A percentile compares a stretch with the other conserved stretches of the same genome.
Evolutionary conservation across 2,113 vertebrate species (phyloP).

Genomic region (Catharus minimus): DNA sequence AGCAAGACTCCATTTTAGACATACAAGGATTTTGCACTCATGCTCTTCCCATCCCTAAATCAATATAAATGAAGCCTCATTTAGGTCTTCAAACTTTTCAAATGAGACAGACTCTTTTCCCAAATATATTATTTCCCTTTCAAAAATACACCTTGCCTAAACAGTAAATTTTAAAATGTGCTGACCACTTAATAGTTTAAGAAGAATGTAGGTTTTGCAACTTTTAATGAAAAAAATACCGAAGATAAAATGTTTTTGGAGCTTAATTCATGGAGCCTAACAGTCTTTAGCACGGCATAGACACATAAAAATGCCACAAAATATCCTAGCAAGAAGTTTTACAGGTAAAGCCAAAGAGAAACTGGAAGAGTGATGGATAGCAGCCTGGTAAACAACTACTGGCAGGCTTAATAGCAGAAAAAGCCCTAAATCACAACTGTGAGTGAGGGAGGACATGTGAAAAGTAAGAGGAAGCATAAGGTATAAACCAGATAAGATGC

Average conservation of each 20-base stretch:
- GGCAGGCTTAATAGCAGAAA: background rate
- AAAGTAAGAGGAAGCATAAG: background rate
- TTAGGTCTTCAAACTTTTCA: background rate
- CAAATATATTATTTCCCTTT: background rate
- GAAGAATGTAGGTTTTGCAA: background rate
- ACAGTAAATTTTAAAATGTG: background rate
- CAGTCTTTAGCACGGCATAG: background rate
- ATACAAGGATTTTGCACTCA: background rate
- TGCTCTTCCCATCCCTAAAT: background rate
- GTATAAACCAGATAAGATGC: background rate
- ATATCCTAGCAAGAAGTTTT: background rate
- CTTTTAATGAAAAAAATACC: background rate
- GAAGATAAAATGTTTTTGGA: background rate
- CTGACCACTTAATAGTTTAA: background rate
- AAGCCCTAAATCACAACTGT: background rate
- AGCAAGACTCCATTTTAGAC: background rate
- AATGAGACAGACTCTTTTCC: background rate
- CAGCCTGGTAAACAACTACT: background rate
- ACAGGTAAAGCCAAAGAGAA: background rate
- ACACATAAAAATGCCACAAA: background rate
- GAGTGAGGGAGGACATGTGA: background rate
- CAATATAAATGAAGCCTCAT: background rate
- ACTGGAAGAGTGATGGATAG: background rate
- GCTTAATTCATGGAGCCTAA: background rate
- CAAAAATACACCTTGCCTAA: background rate